Percentiles rank a stretch among this genome's conserved stretches.
Evolutionary conservation across 2,113 vertebrate species (phyloP).

Genomic region (Sula dactylatra): DNA sequence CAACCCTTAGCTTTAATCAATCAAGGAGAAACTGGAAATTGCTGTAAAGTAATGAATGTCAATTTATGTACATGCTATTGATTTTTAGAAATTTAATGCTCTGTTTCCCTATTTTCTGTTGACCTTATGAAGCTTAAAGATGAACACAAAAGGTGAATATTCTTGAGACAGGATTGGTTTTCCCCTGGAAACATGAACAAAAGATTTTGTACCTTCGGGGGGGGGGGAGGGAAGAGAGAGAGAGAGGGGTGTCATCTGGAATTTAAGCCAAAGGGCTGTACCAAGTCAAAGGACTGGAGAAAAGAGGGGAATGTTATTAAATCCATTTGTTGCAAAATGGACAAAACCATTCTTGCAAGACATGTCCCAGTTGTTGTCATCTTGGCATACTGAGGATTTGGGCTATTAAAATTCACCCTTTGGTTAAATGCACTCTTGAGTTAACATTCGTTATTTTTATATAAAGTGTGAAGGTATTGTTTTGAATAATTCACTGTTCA

Average conservation of each 20-base stretch:
- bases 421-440: neutral
- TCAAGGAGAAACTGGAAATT: conserved; percentile 68
- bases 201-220: neutral
- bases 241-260: neutral
- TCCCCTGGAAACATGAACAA: neutral
- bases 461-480: neutral
- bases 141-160: conserved; percentile 52
- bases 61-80: conserved; percentile 63
- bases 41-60: conserved; percentile 60
- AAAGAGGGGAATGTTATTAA: neutral
- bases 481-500: conserved; percentile 22
- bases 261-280: conserved; percentile 28
- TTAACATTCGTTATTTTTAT: conserved; percentile 7
- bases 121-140: conserved; percentile 43
- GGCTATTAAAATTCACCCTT: neutral
- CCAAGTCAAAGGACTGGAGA: neutral
- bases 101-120: conserved; percentile 62
- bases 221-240: neutral
- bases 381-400: neutral
- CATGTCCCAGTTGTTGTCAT: neutral
- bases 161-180: neutral
- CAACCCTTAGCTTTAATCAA: conserved; percentile 71
- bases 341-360: neutral
- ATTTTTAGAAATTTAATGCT: conserved; percentile 64
- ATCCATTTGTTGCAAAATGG: neutral